Evolutionary conservation across 2,888 invertebrate species (phyloP), one percentile per base, ranked within the genome.

Genomic region (Eristalis pertinax): DNA sequence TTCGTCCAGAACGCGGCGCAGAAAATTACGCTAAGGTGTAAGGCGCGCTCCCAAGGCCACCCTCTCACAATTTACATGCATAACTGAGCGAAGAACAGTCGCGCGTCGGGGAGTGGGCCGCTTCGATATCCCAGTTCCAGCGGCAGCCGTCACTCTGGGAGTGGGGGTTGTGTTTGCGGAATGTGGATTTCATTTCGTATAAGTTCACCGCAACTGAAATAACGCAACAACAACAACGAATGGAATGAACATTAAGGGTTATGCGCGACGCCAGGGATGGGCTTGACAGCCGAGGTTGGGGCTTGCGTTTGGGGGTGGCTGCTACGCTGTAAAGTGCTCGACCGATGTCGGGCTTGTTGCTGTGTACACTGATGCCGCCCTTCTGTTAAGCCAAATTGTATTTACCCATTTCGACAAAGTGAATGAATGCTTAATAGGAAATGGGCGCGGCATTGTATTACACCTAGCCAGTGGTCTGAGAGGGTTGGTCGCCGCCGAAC

Each of bases 341-440:
- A 78, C 64, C 74, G 73, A 85, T 56, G 81, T 58, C 38, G 41
- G 50, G 73, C 70, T 80, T 75, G 80, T 79, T 85, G 84, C 75
- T 83, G 67, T 68, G 60, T 11, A 56, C n/a, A n/a, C 19, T 15
- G 35, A 26, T 19, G 63, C 43, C 58, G 26, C 19, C n/a, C 58
- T 70, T 69, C 60, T 70, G 73, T 73, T 68, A 64, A 75, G 69
- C 67, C 74, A 78, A 82, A 83, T 83, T 78, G 85, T 82, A 64
- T 85, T 85, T 85, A 74, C 85, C 69, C 77, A 77, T 77, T 82
- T 85, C 73, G 82, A 79, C 78, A 78, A 75, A 79, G 75, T 83
- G 78, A 82, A 86, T 78, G 82, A 86, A 86, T 86, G 77, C 77
- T 86, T 75, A 82, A 86, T 86, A 83, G 78, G 78, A 86, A 79